Evolutionary conservation across 2,888 invertebrate species (phyloP), one percentile per base, ranked within the genome.

Genomic region (Iphiclides podalirius): DNA sequence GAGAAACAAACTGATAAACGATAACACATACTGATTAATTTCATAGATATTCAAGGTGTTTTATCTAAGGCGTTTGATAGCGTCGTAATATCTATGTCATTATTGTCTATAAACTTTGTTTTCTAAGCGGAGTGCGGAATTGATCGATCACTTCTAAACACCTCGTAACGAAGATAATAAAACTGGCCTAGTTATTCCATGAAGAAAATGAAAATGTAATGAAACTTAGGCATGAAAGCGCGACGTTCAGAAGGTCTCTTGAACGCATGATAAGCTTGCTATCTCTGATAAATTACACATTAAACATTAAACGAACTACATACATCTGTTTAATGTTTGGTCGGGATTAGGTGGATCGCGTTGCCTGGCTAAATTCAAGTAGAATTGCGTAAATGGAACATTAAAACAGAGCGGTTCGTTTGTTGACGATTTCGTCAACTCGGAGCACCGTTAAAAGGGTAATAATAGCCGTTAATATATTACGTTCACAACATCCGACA

Each of bases 221-320:
- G 2, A 1, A 35, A 31, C 11, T 31, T 20, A 20, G 11, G 6
- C 6, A n/a, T 16, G 4, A 11, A 26, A 26, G 8, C 42, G 37
- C 28, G 36, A 23, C 20, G 15, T 41, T 11, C 14, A 35, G 35
- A 45, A 31, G 40, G 28, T 36, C 15, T 17, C 36, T 38, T 23
- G 43, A n/a, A n/a, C n/a, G n/a, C n/a, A n/a, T 40, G 45, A 52
- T 52, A 47, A 47, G 49, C 37, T 57, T n/a, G 54, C 70, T 70
- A 72, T 74, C 72, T 67, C 61, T 62, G 63, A 65, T 48, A 55
- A 54, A 59, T 64, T 60, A 66, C 65, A 66, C 54, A 61, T 60
- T 65, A 68, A 70, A 64, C 69, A 57, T 65, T 66, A 59, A 66
- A 63, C 63, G 59, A 57, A 56, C 64, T 52, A 58, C 54, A 58